A percentile compares a stretch with the other conserved stretches of the same genome.
These are phyloP conservation scores for Didymodactylos carnosus DNA, from an alignment of 2,888 invertebrate species.

Conservation along the genomic window DNA sequence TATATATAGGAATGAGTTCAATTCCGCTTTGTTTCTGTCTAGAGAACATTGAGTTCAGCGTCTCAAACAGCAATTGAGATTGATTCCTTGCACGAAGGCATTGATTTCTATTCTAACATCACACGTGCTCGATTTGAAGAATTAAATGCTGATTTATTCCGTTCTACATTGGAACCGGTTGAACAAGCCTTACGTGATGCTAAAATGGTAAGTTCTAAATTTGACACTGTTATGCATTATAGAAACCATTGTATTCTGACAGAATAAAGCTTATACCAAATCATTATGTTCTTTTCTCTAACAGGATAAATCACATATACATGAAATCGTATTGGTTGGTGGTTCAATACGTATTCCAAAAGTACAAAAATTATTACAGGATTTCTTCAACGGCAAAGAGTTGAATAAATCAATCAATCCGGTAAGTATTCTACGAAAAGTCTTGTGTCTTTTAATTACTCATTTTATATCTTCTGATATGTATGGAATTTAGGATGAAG, in stretches of 20 bases:
- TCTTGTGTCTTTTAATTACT: too few species aligned
- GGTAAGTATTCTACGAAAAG: too few species aligned
- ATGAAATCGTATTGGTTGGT: constrained; percentile 51
- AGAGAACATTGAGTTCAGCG: constrained; percentile 41
- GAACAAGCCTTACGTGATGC: constrained; percentile 86
- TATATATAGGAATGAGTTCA: not conserved
- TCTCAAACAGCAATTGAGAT: constrained; percentile 55
- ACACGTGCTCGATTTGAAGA: constrained; percentile 91
- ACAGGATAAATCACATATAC: constrained; percentile 60
- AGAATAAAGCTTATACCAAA: too few species aligned
- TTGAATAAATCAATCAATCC: constrained; percentile 36
- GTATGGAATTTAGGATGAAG: too few species aligned
- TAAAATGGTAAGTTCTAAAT: too few species aligned
- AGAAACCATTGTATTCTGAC: too few species aligned
- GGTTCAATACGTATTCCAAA: constrained; percentile 94
- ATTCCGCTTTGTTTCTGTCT: not conserved
- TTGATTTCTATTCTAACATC: constrained; percentile 83
- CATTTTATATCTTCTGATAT: too few species aligned
- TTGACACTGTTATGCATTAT: too few species aligned
- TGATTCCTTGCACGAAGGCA: constrained; percentile 77
- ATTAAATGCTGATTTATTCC: constrained; percentile 80
- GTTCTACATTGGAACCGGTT: constrained; percentile 82
- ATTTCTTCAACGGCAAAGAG: constrained; percentile 35
- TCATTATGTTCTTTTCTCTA: too few species aligned
- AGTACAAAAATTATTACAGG: constrained; percentile 77